Base-by-base conservation (phyloP, 2,888 invertebrate species). In the Prosopocoilus inquinatus region DNA sequence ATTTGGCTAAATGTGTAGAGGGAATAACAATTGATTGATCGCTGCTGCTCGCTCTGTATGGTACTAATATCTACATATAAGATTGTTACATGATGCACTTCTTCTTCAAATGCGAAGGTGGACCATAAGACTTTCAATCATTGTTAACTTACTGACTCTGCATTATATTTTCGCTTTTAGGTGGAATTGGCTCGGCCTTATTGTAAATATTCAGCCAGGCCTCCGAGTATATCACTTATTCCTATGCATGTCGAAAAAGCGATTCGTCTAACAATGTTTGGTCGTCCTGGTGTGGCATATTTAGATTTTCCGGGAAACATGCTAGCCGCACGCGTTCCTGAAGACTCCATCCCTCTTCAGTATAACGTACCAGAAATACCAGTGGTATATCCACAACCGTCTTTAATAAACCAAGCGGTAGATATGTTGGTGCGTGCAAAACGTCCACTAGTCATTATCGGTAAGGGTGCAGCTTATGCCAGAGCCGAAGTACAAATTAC, bases 201-300 rank as follows among this genome's bases (percentile, higher is more conserved):
- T 74, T 91, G 93, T 77, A 98, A 98, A 80, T 95, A 94, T 75
- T 83, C 93, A 1, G 94, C 90, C 0, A 84, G 96, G 38, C 96
- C 96, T 0, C 88, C 94, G 2, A 88, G 87, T 12, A 83, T 91
- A 1, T 79, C 85, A 0, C 82, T 93, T 51, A 94, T 96, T 66
- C 96, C 96, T 0, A 81, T 87, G 64, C 94, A 93, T 74, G 90
- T 96, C 2, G 96, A 96, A 78, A 94, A 92, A 79, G 96, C 97
- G 0, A 87, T 95, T 2, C 84, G 96, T 11, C 80, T 87, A 50
- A 82, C 92, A 3, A 86, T 87, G 39, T 90, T 88, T 68, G 97
- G 97, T 7, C 83, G 96, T 53, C 96, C 96, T 9, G 97, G 96
- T 62, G 91, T 88, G 2, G 81, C 87, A 7, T 97, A 97, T 75